Evolutionary conservation across 2,797 vertebrate genomes (phyloP), one percentile per base, ranked within the genome.

Genomic region (Anolis apletophallus): DNA sequence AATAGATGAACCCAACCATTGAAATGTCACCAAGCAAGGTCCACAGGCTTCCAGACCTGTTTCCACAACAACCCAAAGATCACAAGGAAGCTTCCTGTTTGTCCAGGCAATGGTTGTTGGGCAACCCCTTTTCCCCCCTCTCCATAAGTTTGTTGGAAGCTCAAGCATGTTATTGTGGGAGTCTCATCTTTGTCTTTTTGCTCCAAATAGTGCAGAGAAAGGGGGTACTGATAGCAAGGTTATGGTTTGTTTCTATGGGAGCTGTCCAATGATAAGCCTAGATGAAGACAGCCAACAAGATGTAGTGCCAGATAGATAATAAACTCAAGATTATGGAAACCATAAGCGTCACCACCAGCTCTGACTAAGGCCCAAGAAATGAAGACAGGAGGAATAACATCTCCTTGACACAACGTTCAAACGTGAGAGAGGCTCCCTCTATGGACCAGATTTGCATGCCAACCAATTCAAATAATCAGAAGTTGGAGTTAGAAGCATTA

Each of bases 111-210:
- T 32, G 72, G 74, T 87, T 83, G 86, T 74, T 2, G 40, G 34
- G 68, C 73, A 81, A 80, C 81, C 81, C 84, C 80, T 83, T 68
- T 9, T 34, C 80, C 40, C 59, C 61, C 52, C 81, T 87, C 81
- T 16, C 73, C 46, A 46, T 84, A 81, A 87, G 86, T 67, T 83
- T 87, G 55, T 84, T 87, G 86, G 55, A 84, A 87, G 86, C 68
- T 32, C 75, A 84, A 72, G 40, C 13, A 54, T 80, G 46, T 83
- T 81, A 68, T 76, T 83, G 68, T 73, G 86, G 76, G 81, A 84
- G 76, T 55, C 75, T 74, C 14, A 46, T 67, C 55, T 84, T 61
- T 54, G 68, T 40, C 23, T 73, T 57, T 32, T 23, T 46, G 2
- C 29, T 72, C 34, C 36, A 83, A 83, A 80, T 3, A 21, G 1